Percentiles rank a stretch among this genome's conserved stretches.
Evolutionary conservation across 2,113 vertebrate genomes (phyloP).

Genomic region (Seriola dumerili): DNA sequence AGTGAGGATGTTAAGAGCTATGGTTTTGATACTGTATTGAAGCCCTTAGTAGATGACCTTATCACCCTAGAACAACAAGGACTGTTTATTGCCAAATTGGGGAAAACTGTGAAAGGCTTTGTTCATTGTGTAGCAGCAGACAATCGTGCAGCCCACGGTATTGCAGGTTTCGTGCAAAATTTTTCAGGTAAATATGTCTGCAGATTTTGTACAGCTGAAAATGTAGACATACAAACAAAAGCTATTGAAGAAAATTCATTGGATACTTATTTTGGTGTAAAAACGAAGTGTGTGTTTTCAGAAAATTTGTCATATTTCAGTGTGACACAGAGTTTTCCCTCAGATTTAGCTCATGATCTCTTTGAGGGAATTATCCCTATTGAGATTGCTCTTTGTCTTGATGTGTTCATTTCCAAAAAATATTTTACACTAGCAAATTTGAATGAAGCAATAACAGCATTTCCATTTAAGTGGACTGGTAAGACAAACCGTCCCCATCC

Average conservation of each 20-base stretch:
- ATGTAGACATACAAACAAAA: too few relatives aligned
- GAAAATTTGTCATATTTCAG: too few relatives aligned
- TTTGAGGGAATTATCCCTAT: slow-evolving; percentile 30
- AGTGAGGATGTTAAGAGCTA: slow-evolving; percentile 5
- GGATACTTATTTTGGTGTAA: too few relatives aligned
- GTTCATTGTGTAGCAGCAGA: background rate
- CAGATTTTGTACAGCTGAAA: too few relatives aligned
- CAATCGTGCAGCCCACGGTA: background rate
- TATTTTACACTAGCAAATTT: slow-evolving; percentile 15
- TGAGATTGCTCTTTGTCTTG: slow-evolving; percentile 22
- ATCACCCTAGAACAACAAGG: background rate
- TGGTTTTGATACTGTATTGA: too few relatives aligned
- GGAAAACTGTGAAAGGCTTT: background rate
- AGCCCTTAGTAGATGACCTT: slow-evolving; percentile 5
- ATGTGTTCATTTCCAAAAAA: slow-evolving; percentile 7
- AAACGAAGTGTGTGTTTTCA: too few relatives aligned
- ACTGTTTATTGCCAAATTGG: slow-evolving; percentile 1
- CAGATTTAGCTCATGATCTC: background rate
- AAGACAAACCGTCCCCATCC: background rate
- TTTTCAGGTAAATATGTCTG: background rate
- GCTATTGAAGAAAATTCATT: too few relatives aligned
- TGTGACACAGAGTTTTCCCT: background rate
- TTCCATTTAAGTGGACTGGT: slow-evolving; percentile 27
- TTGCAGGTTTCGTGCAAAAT: background rate
- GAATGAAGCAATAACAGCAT: slow-evolving; percentile 3